A percentile compares a stretch with the other conserved stretches of the same genome.
These are phyloP conservation scores for Danaus chrysippus DNA, from an alignment of 2,888 invertebrate genomes.

Conservation along the genomic window DNA sequence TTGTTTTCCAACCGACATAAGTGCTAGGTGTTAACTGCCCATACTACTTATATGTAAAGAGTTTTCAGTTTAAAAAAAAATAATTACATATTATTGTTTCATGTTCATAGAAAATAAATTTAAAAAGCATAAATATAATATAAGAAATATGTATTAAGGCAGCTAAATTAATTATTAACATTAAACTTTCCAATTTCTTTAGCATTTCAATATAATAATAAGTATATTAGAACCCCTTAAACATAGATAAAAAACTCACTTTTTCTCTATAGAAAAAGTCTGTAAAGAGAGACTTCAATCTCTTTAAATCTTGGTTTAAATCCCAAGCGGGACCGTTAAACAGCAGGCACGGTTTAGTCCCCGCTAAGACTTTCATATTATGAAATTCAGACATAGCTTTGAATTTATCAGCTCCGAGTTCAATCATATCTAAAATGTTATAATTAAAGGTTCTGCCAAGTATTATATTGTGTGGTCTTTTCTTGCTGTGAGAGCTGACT, in stretches of 20 bases:
- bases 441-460: conserved; percentile 94
- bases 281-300: conserved; percentile 91
- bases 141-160: background rate
- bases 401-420: conserved; percentile 93
- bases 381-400: conserved; percentile 89
- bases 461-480: conserved; percentile 94
- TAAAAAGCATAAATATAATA: background rate
- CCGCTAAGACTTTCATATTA: conserved; percentile 86
- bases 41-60: too few relatives aligned
- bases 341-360: conserved; percentile 93
- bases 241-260: conserved; percentile 43
- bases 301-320: conserved; percentile 86
- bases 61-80: too few relatives aligned
- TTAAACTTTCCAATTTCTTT: too few relatives aligned
- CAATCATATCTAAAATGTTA: conserved; percentile 96
- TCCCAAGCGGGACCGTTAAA: conserved; percentile 97
- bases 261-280: conserved; percentile 95
- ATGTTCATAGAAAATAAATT: background rate
- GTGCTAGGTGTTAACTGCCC: too few relatives aligned
- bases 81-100: too few relatives aligned
- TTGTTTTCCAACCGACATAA: too few relatives aligned
- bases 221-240: background rate
- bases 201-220: background rate
- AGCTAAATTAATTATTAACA: too few relatives aligned
- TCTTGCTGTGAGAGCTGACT: conserved; percentile 95